phyloP scores from a whole-genome alignment of 30 jellyfish, hydroid and myxozoan species.

The Aurelia aurita complex sp. Pacific region DNA sequence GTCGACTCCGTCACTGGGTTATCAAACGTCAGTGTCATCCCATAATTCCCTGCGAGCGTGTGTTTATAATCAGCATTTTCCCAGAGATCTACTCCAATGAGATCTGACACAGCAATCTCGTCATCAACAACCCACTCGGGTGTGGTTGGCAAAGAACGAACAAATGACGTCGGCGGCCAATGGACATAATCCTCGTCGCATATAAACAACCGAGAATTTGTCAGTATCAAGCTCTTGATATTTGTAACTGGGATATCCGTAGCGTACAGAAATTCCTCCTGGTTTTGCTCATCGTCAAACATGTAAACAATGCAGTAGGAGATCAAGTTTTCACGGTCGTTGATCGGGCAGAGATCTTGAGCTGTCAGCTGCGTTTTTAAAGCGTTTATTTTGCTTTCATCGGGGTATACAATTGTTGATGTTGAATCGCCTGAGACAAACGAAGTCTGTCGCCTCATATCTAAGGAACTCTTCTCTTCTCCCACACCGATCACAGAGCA shows the following conservation, averaged over 20 bases:
- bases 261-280: slow-evolving; percentile 40
- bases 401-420: slow-evolving; percentile 78
- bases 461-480: slow-evolving; percentile 55
- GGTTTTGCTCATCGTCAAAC: slow-evolving; percentile 34
- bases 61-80: slow-evolving; percentile 44
- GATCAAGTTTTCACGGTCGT: slow-evolving; percentile 87
- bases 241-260: slow-evolving; percentile 54
- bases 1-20: slow-evolving; percentile 43
- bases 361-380: slow-evolving; percentile 68
- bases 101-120: slow-evolving; percentile 51
- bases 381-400: slow-evolving; percentile 87
- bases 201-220: slow-evolving; percentile 81
- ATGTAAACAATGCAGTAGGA: slow-evolving; percentile 82
- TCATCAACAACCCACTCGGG: slow-evolving; percentile 97
- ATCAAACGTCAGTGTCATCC: slow-evolving; percentile 76
- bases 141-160: slow-evolving; percentile 70
- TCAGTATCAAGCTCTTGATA: slow-evolving; percentile 72
- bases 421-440: slow-evolving; percentile 45
- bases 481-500: slow-evolving; percentile 69
- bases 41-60: slow-evolving; percentile 59
- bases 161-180: slow-evolving; percentile 94
- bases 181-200: slow-evolving; percentile 96
- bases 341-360: slow-evolving; percentile 79
- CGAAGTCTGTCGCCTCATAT: slow-evolving; percentile 46
- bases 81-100: slow-evolving; percentile 92